phyloP scores from a whole-genome alignment of 1,140 invertebrate species.

The Saccostrea cuccullata region DNA sequence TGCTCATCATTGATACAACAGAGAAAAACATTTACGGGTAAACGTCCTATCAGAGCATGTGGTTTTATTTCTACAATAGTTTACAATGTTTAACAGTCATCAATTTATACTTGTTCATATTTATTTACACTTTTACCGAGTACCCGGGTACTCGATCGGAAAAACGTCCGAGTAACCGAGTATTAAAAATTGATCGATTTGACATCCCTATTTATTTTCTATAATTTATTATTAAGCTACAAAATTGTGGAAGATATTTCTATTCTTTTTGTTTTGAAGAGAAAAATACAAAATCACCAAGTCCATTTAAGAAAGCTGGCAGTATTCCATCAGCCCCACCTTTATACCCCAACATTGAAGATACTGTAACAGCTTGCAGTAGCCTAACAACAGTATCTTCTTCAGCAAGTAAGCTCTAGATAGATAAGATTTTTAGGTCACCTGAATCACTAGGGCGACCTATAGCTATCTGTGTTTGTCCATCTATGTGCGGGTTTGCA shows the following conservation, averaged over 20 bases:
- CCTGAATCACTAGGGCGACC: not conserved
- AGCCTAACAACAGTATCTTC: conserved; percentile 46
- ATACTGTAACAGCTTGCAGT: conserved; percentile 40
- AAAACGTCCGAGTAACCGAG: too few relatives aligned
- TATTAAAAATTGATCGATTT: too few relatives aligned
- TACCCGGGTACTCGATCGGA: too few relatives aligned
- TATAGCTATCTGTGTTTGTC: not conserved
- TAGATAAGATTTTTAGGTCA: not conserved
- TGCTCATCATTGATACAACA: too few relatives aligned
- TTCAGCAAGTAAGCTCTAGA: not conserved
- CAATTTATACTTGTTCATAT: too few relatives aligned
- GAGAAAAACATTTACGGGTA: too few relatives aligned
- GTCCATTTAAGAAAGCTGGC: not conserved
- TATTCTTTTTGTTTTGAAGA: not conserved
- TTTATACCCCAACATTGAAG: not conserved
- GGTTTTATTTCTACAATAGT: too few relatives aligned
- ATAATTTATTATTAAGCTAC: too few relatives aligned
- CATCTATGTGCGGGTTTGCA: not conserved
- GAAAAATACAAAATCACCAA: conserved; percentile 15
- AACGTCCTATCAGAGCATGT: too few relatives aligned
- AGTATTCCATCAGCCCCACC: conserved; percentile 16
- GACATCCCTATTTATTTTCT: too few relatives aligned
- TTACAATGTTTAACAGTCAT: too few relatives aligned
- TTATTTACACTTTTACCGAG: too few relatives aligned
- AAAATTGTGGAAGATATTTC: not conserved